Evolutionary conservation across 2,113 vertebrate genomes (phyloP), one percentile per base, ranked within the genome.

Genomic region (Lampris incognitus): DNA sequence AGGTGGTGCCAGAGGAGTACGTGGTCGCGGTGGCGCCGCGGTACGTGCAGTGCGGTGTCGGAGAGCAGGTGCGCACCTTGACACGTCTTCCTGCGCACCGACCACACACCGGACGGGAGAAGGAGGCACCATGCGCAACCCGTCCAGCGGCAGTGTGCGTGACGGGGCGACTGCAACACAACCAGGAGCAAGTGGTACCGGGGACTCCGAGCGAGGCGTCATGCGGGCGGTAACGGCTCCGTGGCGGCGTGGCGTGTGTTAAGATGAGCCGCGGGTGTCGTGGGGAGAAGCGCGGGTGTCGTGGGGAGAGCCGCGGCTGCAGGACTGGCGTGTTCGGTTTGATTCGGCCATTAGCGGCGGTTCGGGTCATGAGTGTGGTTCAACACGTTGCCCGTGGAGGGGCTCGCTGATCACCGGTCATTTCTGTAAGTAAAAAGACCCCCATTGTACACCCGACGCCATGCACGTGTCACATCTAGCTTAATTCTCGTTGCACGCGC

Each of bases 371-470:
- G 79, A 76, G 71, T 76, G 72, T 37, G 64, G 89, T 24, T 92
- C 94, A 94, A 94, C 93, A 94, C 90, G 92, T 94, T 93, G 91
- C 76, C 83, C 56, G 63, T 78, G 75, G 83, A 85, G 24, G 74
- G 63, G 83, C 88, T 87, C 92, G 85, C 83, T 68, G 78, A 81
- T 84, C 83, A 49, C 72, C 81, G 58, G 24, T 52, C 24, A 57
- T 70, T 85, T 81, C 88, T 92, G 92, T 94, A 88, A 92, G 92
- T 52, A 41, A 37, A 67, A 54, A 51, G 57, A 38, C 66, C 61
- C 49, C 59, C 65, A 5, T 72, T 60, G 48, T 50, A 58, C 11
- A 75, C 58, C 54, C 73, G 39, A 38, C 66, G 9, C 13, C 1
- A 40, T 24, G 24, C 24, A 24, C 24, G 24, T 24, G 24, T 24